Conservation (phyloP, 64 coral and sea anemone species). For the Astreopora myriophthalma region DNA sequence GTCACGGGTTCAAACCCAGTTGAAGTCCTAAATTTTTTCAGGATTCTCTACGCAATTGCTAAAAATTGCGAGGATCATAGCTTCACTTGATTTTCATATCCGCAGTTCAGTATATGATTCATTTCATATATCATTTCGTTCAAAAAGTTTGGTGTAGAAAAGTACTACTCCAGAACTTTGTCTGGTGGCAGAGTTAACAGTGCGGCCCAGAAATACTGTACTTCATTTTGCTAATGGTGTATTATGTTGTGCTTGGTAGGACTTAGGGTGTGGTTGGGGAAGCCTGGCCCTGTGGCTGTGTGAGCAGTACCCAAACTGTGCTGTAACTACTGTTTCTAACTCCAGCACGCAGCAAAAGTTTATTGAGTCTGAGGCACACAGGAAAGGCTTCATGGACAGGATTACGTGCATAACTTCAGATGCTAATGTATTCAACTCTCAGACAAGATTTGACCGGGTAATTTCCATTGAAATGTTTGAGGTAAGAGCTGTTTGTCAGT, state of each 20-base stretch:
- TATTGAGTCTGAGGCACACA: conserved; percentile 74
- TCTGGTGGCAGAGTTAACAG: too few relatives aligned
- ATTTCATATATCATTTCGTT: too few relatives aligned
- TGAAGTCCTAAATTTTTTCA: too few relatives aligned
- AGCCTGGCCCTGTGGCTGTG: conserved; percentile 80
- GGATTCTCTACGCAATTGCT: too few relatives aligned
- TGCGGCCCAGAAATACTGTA: too few relatives aligned
- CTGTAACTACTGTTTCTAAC: conserved; percentile 80
- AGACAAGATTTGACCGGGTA: conserved; percentile 81
- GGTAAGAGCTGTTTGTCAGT: conserved; percentile 50
- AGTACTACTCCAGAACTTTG: too few relatives aligned
- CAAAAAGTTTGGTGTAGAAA: too few relatives aligned
- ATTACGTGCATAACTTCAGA: conserved; percentile 84
- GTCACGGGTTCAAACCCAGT: too few relatives aligned
- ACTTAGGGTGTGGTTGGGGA: conserved; percentile 93
- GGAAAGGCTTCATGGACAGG: conserved; percentile 54
- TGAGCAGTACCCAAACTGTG: conserved; percentile 78
- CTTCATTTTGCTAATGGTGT: not conserved
- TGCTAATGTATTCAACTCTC: conserved; percentile 87
- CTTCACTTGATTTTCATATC: too few relatives aligned
- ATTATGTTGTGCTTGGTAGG: conserved; percentile 38
- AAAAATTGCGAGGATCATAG: too few relatives aligned
- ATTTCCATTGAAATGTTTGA: conserved; percentile 96
- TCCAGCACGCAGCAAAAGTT: conserved; percentile 78
- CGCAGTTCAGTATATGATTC: too few relatives aligned